Percentiles rank a stretch among this genome's conserved stretches.
Conservation (phyloP, 2,113 vertebrate species). For the Heteronetta atricapilla region DNA sequence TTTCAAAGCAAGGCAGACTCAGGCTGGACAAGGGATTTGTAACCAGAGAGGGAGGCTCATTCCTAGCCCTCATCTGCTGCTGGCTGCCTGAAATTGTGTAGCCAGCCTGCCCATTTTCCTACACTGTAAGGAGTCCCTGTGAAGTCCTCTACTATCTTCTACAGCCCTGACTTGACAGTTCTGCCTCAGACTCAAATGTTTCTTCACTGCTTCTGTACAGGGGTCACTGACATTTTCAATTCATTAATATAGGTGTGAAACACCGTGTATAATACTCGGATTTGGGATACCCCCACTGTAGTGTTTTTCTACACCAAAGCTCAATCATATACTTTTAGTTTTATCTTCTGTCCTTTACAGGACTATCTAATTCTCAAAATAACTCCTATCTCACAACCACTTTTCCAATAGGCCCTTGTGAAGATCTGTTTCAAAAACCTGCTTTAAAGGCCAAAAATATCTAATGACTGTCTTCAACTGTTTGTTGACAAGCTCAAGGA, state of each 20-base stretch:
- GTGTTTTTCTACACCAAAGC: background rate
- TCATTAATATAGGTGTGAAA: background rate
- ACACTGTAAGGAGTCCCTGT: background rate
- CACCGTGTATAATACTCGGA: background rate
- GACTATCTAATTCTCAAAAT: background rate
- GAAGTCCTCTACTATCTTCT: background rate
- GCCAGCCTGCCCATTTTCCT: background rate
- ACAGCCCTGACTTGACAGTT: background rate
- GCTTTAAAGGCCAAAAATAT: background rate
- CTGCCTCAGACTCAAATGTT: background rate
- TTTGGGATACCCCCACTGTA: background rate
- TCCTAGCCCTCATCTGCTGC: background rate
- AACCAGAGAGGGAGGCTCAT: background rate
- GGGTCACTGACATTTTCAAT: background rate
- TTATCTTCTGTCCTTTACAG: background rate
- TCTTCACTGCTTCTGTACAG: background rate
- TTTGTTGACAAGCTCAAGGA: slow-evolving; percentile 49
- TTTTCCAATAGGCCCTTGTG: background rate
- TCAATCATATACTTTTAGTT: background rate
- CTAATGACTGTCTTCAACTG: background rate
- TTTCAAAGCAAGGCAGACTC: background rate
- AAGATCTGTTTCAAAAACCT: slow-evolving; percentile 5
- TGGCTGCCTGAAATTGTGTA: background rate
- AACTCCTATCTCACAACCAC: background rate
- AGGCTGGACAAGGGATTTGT: background rate